Percentiles rank a stretch among this genome's conserved stretches.
Conservation (phyloP, 2,113 vertebrate species). For the Egretta garzetta region DNA sequence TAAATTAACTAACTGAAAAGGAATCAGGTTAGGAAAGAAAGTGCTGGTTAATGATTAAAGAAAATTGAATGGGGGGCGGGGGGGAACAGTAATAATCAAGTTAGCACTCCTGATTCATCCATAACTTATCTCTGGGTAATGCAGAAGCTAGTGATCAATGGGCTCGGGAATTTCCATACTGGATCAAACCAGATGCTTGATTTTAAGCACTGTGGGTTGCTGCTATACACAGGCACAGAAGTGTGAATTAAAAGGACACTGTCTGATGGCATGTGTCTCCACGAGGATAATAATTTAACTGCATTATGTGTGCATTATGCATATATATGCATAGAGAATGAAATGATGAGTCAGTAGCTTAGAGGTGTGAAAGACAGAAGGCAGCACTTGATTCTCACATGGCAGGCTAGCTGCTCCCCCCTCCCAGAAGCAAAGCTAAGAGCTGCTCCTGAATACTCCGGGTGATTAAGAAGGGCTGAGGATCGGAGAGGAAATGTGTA, state of each 20-base stretch:
- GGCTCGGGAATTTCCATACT: neutral
- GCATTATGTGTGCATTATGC: slow-evolving; percentile 45
- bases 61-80: neutral
- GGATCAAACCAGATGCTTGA: slow-evolving; percentile 18
- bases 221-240: neutral
- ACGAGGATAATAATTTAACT: neutral
- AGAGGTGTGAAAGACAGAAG: slow-evolving; percentile 55
- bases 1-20: neutral
- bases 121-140: neutral
- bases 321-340: slow-evolving; percentile 47
- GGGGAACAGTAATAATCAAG: neutral
- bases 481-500: neutral
- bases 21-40: neutral
- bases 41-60: slow-evolving; percentile 18
- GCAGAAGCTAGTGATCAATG: neutral
- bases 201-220: neutral
- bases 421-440: neutral
- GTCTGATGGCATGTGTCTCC: neutral
- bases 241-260: neutral
- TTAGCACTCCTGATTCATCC: neutral
- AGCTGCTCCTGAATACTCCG: neutral
- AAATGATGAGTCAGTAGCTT: slow-evolving; percentile 56
- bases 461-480: slow-evolving; percentile 32
- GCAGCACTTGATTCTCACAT: slow-evolving; percentile 46
- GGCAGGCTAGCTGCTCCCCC: neutral